phyloP scores from a whole-genome alignment of 1,140 invertebrate genomes.

The Choristoneura fumiferana region DNA sequence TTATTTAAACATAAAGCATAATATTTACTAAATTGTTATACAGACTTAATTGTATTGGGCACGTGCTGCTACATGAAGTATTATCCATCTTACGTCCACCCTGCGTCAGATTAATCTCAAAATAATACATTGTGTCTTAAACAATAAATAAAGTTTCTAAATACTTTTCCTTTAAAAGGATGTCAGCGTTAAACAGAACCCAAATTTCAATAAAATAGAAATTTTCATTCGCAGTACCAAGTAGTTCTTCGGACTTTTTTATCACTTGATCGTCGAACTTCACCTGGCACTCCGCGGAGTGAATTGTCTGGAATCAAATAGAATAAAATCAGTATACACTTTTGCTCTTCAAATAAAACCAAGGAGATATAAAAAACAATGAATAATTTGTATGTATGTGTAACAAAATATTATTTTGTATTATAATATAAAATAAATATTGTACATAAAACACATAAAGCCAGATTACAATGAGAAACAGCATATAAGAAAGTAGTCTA shows the following conservation, averaged over 20 bases:
- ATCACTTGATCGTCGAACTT: conserved; percentile 55
- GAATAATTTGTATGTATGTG: no score
- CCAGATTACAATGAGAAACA: no score
- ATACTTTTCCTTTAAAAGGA: conserved; percentile 7
- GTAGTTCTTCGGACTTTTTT: conserved; percentile 66
- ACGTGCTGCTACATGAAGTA: no score
- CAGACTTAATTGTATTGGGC: no score
- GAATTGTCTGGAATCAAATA: conserved; percentile 67
- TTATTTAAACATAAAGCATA: no score
- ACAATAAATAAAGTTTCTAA: conserved; percentile 7
- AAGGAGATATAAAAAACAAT: no score
- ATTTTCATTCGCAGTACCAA: conserved; percentile 71
- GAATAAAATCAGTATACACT: conserved; percentile 5
- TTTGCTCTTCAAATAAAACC: no score
- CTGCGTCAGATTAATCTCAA: conserved; percentile 1
- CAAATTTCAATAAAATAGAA: not conserved
- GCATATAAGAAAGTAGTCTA: no score
- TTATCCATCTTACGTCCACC: not conserved
- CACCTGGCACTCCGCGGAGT: conserved; percentile 65
- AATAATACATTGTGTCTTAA: not conserved
- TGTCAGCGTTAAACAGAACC: conserved; percentile 15
- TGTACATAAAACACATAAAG: no score
- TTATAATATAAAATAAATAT: no score
- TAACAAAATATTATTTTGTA: no score
- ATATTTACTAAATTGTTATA: no score